Evolutionary conservation across 2,113 vertebrate genomes (phyloP).

Genomic region (Rhegmatorhina hoffmannsi): DNA sequence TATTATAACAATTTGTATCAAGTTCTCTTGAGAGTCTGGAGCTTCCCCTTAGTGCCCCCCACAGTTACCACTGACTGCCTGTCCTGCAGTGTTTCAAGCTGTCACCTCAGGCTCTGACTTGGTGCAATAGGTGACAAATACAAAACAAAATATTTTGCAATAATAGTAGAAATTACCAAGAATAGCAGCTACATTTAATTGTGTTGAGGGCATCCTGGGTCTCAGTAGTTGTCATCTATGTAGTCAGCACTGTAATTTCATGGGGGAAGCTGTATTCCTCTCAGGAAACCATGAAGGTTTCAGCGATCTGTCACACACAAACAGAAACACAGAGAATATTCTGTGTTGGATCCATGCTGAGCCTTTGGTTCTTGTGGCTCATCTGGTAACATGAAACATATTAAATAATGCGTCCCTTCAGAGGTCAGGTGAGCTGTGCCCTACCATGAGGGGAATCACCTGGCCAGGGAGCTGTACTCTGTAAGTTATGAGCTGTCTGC

Average conservation of each 20-base stretch:
- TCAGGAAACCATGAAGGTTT: background rate
- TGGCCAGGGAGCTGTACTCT: background rate
- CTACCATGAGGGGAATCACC: accelerated
- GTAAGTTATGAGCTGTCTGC: background rate
- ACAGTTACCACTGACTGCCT: background rate
- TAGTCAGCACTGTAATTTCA: background rate
- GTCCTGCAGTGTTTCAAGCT: background rate
- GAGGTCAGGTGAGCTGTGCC: background rate
- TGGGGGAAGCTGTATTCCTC: accelerated
- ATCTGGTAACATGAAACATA: background rate
- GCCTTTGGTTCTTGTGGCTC: background rate
- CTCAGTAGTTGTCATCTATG: background rate
- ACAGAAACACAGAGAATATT: background rate
- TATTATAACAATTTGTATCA: background rate
- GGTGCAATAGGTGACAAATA: background rate
- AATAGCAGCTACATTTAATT: background rate
- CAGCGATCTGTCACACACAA: background rate
- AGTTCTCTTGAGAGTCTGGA: background rate
- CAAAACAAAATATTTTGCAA: background rate
- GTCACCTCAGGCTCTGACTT: background rate
- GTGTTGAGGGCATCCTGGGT: background rate
- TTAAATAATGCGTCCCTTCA: background rate
- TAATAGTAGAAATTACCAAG: background rate
- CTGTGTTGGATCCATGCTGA: background rate
- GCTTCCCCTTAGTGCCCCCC: background rate